Conservation (phyloP, 2,888 invertebrate genomes). For the Pegoplata infirma region DNA sequence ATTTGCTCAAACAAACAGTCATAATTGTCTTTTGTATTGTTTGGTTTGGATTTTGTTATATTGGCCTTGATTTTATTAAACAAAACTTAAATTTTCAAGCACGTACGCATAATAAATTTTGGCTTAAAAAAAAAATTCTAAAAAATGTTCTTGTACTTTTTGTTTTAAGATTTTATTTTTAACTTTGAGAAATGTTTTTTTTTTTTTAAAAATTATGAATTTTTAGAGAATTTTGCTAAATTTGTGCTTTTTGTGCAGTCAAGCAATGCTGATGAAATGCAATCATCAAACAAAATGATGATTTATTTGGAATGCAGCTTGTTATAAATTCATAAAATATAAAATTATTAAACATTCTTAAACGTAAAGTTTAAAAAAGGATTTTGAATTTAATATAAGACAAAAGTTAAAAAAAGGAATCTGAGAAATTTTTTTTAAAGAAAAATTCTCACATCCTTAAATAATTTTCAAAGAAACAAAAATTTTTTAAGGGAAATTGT, state of each 20-base stretch:
- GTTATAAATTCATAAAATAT: background rate
- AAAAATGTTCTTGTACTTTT: conserved; percentile 7
- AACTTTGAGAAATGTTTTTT: background rate
- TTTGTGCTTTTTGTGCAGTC: background rate
- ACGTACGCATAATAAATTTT: conserved; percentile 61
- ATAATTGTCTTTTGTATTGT: conserved; percentile 41
- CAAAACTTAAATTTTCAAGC: conserved; percentile 55
- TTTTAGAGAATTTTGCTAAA: conserved; percentile 38
- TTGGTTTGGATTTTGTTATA: conserved; percentile 24
- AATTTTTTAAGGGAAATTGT: no score
- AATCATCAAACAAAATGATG: conserved; percentile 30
- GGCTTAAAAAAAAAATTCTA: background rate
- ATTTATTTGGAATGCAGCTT: conserved; percentile 20
- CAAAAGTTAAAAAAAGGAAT: no score
- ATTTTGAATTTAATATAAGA: background rate
- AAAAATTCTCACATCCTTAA: background rate
- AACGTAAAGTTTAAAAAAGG: background rate
- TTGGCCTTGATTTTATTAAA: conserved; percentile 59
- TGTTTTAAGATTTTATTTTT: background rate
- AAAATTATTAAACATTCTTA: background rate
- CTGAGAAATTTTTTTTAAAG: background rate
- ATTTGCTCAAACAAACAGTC: no score
- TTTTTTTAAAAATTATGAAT: conserved; percentile 51
- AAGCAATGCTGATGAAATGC: conserved; percentile 41
- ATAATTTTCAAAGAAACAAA: no score